These are phyloP conservation scores for human (Homo sapiens) DNA, from an alignment of 2,113 vertebrate genomes.

Conservation along the genomic window GRCh38 chr3:18236001-18236500, in stretches of 20 bases:
- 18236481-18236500: background rate
- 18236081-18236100: background rate
- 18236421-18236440: background rate
- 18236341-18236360: background rate
- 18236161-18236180: background rate
- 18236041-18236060: background rate
- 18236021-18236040: background rate
- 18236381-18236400: background rate
- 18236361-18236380: background rate
- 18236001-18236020: background rate
- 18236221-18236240: background rate
- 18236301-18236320: background rate
- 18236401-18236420: background rate
- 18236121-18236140: background rate
- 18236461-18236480: accelerated
- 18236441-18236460: background rate
- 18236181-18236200: background rate
- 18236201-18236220: background rate
- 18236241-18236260: background rate
- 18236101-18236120: background rate
- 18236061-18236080: background rate
- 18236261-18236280: accelerated
- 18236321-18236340: background rate
- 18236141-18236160: no score
- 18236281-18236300: background rate